These are phyloP conservation scores for Volucella zonaria DNA, from an alignment of 2,888 invertebrate genomes.

Conservation along the genomic window DNA sequence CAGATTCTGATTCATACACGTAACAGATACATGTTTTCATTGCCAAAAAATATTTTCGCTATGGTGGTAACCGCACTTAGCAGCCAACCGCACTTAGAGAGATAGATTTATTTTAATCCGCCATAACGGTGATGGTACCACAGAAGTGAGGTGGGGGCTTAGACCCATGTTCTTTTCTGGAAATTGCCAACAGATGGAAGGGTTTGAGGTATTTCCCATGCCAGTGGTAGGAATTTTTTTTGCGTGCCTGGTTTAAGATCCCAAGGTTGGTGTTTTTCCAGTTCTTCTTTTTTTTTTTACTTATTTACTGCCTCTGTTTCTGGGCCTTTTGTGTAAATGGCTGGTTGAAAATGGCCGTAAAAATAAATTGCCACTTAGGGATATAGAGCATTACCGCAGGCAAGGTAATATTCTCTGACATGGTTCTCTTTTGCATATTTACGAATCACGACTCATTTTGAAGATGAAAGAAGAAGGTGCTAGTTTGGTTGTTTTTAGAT, in stretches of 20 bases:
- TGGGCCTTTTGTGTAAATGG: no score
- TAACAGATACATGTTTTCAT: conserved; percentile 13
- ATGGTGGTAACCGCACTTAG: conserved; percentile 39
- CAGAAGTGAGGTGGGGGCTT: neutral
- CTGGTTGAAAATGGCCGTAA: neutral
- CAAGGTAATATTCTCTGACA: no score
- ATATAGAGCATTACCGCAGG: neutral
- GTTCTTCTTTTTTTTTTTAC: no score
- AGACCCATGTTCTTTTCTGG: no score
- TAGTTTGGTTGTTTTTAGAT: no score
- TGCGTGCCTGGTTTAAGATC: conserved; percentile 30
- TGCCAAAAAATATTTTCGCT: conserved; percentile 22
- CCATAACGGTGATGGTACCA: neutral
- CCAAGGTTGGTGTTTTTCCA: conserved; percentile 24
- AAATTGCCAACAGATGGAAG: no score
- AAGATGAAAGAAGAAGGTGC: no score
- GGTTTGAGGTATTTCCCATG: conserved; percentile 11
- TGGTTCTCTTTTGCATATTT: no score
- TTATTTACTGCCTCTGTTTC: neutral
- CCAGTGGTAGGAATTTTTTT: conserved; percentile 26
- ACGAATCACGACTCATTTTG: no score
- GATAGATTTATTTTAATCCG: conserved; percentile 38
- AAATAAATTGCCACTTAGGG: conserved; percentile 5
- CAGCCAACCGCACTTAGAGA: conserved; percentile 37
- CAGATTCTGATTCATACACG: no score